Evolutionary conservation across 1,140 invertebrate genomes (phyloP).

Genomic region (Megathymus violae): DNA sequence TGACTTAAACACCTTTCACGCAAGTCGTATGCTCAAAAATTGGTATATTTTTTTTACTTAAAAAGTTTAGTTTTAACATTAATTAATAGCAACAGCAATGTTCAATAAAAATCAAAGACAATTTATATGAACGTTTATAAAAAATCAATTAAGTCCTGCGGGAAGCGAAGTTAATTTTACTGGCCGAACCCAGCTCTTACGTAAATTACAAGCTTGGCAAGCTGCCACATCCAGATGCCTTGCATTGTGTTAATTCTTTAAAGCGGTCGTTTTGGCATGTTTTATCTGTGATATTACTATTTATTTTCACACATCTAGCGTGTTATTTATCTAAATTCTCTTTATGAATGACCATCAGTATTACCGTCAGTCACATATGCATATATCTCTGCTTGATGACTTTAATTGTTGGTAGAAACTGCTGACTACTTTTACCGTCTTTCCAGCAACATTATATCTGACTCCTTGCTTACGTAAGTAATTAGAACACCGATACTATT

Average conservation of each 20-base stretch:
- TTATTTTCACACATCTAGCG: neutral
- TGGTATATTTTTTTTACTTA: too few species aligned
- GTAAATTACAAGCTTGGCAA: constrained; percentile 33
- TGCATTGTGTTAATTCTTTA: constrained; percentile 8
- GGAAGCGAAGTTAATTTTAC: constrained; percentile 16
- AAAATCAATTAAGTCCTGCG: constrained; percentile 8
- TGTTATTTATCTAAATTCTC: neutral
- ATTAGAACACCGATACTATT: too few species aligned
- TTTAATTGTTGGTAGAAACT: too few species aligned
- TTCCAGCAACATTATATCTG: too few species aligned
- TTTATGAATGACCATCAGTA: neutral
- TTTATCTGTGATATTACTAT: neutral
- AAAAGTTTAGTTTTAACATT: too few species aligned
- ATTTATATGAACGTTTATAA: neutral
- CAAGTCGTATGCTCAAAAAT: too few species aligned
- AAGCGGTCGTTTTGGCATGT: neutral
- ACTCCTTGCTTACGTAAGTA: too few species aligned
- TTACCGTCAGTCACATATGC: neutral
- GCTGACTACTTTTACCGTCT: too few species aligned
- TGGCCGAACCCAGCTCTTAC: constrained; percentile 15
- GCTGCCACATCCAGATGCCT: constrained; percentile 1
- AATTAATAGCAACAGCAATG: too few species aligned
- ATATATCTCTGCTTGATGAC: too few species aligned
- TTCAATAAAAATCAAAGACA: too few species aligned
- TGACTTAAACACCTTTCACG: too few species aligned